Percentiles rank a stretch among this genome's conserved stretches.
Conservation (phyloP, 2,888 invertebrate species). For the Parapristionchus giblindavisi region DNA sequence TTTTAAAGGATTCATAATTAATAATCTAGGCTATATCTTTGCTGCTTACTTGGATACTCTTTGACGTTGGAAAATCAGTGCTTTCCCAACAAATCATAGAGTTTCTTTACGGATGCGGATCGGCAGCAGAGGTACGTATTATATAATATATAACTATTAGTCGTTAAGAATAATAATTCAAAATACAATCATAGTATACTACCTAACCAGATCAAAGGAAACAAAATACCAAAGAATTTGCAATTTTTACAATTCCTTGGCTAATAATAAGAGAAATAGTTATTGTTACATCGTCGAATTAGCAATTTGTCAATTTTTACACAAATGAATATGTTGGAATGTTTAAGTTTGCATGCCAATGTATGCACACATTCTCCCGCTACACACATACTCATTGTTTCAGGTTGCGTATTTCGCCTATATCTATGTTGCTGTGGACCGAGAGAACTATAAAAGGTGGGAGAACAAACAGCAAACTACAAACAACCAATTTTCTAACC, state of each 20-base stretch:
- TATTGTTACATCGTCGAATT: too few species aligned
- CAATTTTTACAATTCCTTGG: too few species aligned
- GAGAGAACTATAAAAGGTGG: constrained; percentile 77
- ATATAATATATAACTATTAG: neutral
- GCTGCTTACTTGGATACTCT: neutral
- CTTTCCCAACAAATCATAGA: neutral
- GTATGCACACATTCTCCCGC: too few species aligned
- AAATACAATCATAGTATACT: too few species aligned
- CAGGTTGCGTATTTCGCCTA: constrained; percentile 86
- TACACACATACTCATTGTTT: neutral
- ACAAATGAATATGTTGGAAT: too few species aligned
- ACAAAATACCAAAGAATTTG: too few species aligned
- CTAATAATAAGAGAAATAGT: too few species aligned
- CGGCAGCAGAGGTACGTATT: neutral
- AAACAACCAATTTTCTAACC: neutral
- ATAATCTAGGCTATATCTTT: neutral
- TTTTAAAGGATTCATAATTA: too few species aligned
- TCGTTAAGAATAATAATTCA: constrained; percentile 69
- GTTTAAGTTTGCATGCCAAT: too few species aligned
- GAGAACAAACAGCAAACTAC: neutral
- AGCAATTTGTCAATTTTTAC: too few species aligned
- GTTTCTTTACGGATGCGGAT: neutral
- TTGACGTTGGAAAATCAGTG: neutral
- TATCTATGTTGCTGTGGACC: constrained; percentile 87
- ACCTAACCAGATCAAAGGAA: too few species aligned